Evolutionary conservation across 1,140 invertebrate species (phyloP), one percentile per base, ranked within the genome.

Genomic region (Lanistes nyassanus): DNA sequence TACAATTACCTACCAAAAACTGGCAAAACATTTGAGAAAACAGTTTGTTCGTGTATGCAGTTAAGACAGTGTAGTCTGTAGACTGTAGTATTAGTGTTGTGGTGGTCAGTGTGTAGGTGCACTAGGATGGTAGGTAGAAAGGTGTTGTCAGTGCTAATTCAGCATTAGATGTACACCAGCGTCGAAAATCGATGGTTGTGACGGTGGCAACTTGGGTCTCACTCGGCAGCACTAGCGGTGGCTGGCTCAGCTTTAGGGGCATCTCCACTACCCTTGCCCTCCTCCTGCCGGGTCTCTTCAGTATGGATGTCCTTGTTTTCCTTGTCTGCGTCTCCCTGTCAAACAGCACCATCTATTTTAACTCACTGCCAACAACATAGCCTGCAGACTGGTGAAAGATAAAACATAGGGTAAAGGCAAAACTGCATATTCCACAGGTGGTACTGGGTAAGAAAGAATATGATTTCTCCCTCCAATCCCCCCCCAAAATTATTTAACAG

Each of bases 251-350:
- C 70, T 72, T 72, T 72, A 16, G 56, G 56, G 55, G 70, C 70
- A 42, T 72, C 70, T 42, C 70, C 70, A 37, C 70, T 72, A 6
- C 70, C 70, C 36, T 72, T 72, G 9, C 56, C 70, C n/a, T 37
- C 70, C 6, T 72, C 70, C 70, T 72, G 70, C 70, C 60, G 56
- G 16, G 70, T 60, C 5, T 72, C 70, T 34, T 72, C 70, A 16
- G 42, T 36, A 13, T 23, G 21, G 36, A 7, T 65, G 9, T 65
- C 34, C 62, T 5, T 36, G 21, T 65, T 36, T 34, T 36, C 36
- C 26, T 65, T 34, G 26, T 65, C 62, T 65, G 19, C 62, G 23
- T 65, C 29, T 2, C 62, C 62, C 62, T 47, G 34, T 39, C 21
- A 26, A 39, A 6, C 42, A 47, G 19, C 9, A 16, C 5, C 19